These are phyloP conservation scores for Pheosia tremula DNA, from an alignment of 2,888 invertebrate species.

Conservation along the genomic window DNA sequence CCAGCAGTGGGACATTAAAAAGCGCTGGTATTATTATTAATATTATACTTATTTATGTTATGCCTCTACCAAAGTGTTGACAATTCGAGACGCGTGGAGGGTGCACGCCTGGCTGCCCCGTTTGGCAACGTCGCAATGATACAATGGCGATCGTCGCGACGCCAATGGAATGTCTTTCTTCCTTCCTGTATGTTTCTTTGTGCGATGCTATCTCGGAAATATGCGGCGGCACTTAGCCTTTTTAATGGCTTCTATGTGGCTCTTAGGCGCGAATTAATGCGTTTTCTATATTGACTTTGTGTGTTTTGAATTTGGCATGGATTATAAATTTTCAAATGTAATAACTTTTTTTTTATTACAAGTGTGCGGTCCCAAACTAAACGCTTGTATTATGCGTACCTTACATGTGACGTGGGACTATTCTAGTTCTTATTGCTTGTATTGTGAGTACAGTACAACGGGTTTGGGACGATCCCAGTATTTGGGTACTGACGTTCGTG, in stretches of 20 bases:
- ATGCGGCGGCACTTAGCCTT: constrained; percentile 43
- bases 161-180: constrained; percentile 65
- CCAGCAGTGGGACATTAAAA: too few species aligned
- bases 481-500: too few species aligned
- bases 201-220: constrained; percentile 44
- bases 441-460: too few species aligned
- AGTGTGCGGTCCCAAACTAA: too few species aligned
- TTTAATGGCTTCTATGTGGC: constrained; percentile 38
- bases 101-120: constrained; percentile 51
- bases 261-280: constrained; percentile 8
- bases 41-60: too few species aligned
- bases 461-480: too few species aligned
- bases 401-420: too few species aligned
- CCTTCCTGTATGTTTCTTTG: constrained; percentile 67
- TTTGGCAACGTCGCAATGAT: constrained; percentile 55
- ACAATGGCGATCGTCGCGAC: constrained; percentile 63
- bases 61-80: constrained; percentile 9
- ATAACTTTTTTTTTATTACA: too few species aligned
- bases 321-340: background rate
- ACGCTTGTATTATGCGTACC: too few species aligned
- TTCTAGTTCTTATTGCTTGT: too few species aligned
- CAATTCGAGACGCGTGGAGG: constrained; percentile 42
- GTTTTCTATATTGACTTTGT: constrained; percentile 7
- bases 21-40: too few species aligned
- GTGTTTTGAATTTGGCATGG: constrained; percentile 6